Conservation (phyloP, 2,888 invertebrate species). For the Epirrhoe tristata region DNA sequence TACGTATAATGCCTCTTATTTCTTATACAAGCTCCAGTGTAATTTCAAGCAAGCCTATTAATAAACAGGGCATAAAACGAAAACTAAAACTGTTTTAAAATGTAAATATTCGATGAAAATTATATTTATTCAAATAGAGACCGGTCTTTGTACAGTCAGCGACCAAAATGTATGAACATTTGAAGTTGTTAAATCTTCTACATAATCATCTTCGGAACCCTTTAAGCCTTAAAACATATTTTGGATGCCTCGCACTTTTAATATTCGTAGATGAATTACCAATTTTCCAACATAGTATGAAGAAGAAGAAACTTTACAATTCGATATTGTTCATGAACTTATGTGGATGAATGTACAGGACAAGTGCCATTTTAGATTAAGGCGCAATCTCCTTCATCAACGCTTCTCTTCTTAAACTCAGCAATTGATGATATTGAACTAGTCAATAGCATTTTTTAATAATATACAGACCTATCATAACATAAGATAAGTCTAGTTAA, state of each 20-base stretch:
- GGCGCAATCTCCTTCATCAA: background rate
- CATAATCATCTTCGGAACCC: no score
- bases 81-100: conserved; percentile 36
- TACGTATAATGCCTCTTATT: background rate
- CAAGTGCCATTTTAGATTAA: background rate
- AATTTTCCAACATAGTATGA: no score
- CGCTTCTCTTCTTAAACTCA: background rate
- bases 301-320: no score
- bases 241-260: no score
- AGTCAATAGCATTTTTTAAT: background rate
- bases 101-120: conserved; percentile 43
- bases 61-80: conserved; percentile 39
- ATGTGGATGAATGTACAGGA: no score
- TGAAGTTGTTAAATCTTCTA: no score
- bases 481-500: no score
- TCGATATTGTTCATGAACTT: no score
- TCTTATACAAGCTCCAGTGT: conserved; percentile 4
- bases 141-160: conserved; percentile 26
- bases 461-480: no score
- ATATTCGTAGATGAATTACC: no score
- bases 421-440: background rate
- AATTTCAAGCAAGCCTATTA: conserved; percentile 15
- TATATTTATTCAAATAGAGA: conserved; percentile 36
- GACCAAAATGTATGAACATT: background rate
- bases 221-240: no score